phyloP scores from a whole-genome alignment of 2,888 invertebrate genomes.

The Xestoiulus laeticollis region DNA sequence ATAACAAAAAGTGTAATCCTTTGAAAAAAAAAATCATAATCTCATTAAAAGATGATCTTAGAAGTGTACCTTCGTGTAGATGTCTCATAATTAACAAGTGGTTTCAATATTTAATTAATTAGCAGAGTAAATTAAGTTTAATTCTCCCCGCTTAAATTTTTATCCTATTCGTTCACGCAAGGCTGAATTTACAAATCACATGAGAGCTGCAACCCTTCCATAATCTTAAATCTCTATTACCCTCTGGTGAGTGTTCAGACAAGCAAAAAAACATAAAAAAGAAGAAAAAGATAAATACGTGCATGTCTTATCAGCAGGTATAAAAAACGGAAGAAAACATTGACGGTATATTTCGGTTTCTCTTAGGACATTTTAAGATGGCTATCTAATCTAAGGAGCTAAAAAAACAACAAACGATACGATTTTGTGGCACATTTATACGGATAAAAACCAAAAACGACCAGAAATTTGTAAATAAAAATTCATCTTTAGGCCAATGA shows the following conservation, averaged over 20 bases:
- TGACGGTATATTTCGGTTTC: background rate
- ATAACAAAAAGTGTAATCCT: too few relatives aligned
- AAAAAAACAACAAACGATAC: background rate
- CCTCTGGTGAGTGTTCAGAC: background rate
- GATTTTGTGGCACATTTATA: background rate
- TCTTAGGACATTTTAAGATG: conserved; percentile 10
- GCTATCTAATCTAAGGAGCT: background rate
- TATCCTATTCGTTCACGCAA: background rate
- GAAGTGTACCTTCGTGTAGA: too few relatives aligned
- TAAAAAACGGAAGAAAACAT: conserved; percentile 8
- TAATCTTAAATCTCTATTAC: conserved; percentile 23
- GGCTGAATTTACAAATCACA: conserved; percentile 7
- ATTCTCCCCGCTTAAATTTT: background rate
- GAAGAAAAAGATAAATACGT: conserved; percentile 13
- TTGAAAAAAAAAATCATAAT: too few relatives aligned
- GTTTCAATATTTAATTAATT: background rate
- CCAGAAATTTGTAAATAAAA: background rate
- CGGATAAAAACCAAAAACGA: background rate
- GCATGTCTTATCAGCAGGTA: background rate
- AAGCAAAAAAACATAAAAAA: background rate
- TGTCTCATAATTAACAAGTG: background rate
- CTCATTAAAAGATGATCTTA: too few relatives aligned
- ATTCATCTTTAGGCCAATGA: background rate
- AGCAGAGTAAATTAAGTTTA: background rate
- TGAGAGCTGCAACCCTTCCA: background rate